phyloP scores from a whole-genome alignment of 30 jellyfish, hydroid and myxozoan species.

The Aurelia aurita region DNA sequence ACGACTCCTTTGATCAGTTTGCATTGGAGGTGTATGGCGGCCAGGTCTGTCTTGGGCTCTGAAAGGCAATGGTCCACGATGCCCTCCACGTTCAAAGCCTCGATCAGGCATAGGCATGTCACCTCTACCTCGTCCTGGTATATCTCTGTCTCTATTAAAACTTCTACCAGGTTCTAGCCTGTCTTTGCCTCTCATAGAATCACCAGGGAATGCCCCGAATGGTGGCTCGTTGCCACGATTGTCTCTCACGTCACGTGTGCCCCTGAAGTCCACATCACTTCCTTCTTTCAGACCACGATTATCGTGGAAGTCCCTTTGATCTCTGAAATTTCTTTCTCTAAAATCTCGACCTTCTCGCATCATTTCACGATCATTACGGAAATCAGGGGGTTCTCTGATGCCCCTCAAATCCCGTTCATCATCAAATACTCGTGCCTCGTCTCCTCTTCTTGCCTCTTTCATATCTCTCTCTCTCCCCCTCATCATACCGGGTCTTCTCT shows the following conservation, averaged over 20 bases:
- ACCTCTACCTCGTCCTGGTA: slow-evolving; percentile 53
- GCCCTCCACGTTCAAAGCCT: slow-evolving; percentile 66
- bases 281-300: slow-evolving; percentile 19
- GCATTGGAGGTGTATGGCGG: slow-evolving; percentile 67
- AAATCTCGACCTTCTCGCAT: slow-evolving; percentile 26
- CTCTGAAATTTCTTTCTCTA: slow-evolving; percentile 8
- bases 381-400: slow-evolving; percentile 7
- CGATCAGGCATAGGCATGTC: slow-evolving; percentile 61
- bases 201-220: slow-evolving; percentile 38
- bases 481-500: slow-evolving; percentile 22
- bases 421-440: slow-evolving; percentile 11
- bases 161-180: slow-evolving; percentile 46
- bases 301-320: slow-evolving; percentile 17
- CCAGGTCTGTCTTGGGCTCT: slow-evolving; percentile 61
- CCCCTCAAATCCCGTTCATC: slow-evolving; percentile 14
- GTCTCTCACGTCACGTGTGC: slow-evolving; percentile 57
- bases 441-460: slow-evolving; percentile 55
- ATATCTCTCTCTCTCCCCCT: slow-evolving; percentile 66
- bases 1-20: slow-evolving; percentile 56
- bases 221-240: slow-evolving; percentile 25
- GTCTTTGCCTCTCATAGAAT: slow-evolving; percentile 22
- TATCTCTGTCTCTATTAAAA: slow-evolving; percentile 62
- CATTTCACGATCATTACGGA: slow-evolving; percentile 2
- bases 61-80: slow-evolving; percentile 33
- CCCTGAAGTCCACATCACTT: slow-evolving; percentile 72